Base-by-base conservation (phyloP, 1,140 invertebrate species). In the Cydia fagiglandana region DNA sequence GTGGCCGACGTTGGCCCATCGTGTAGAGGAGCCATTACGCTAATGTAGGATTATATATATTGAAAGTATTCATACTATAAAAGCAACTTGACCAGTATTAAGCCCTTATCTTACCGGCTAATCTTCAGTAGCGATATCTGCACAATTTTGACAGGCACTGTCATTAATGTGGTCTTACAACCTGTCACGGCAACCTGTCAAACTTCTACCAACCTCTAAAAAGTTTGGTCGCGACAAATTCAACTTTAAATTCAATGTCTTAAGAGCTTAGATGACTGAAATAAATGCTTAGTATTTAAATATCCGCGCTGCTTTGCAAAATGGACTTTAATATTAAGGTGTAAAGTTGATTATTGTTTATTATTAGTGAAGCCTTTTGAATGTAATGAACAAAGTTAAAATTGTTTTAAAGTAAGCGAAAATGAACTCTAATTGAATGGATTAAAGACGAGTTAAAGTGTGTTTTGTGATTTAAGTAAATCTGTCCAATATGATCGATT, bases 151-250 rank as follows among this genome's bases (percentile, higher is more conserved):
- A 61, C 56, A 61, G 56, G 15, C 20, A 24, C 56, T 61, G 56
- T 61, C 56, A 61, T 61, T 61, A 61, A 24, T 61, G 56, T 24
- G 56, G 56, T 61, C 56, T 61, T 61, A 61, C 56, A 61, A 61
- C 56, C 56, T 61, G 56, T 61, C 56, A 61, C 15, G 53, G n/a
- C n/a, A 15, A 56, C 56, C 20, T 61, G 56, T 61, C 56, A 61
- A 61, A 12, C 5, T 20, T 17, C 6, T 53, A 24, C 56, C 20
- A 61, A 61, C 56, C 17, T 56, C 6, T 7, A 24, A 61, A n/a
- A 12, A 24, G 15, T 24, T 61, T 12, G 3, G 20, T 1, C 56
- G 20, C n/a, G 20, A 6, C 20, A 61, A 61, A 61, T 12, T 3
- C 20, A 10, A 61, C 56, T 61, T 24, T 24, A 24, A 61, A 24